These are phyloP conservation scores for Tokudaia tokunoshimensis DNA, from an alignment of 2,797 vertebrate genomes.

Conservation along the genomic window DNA sequence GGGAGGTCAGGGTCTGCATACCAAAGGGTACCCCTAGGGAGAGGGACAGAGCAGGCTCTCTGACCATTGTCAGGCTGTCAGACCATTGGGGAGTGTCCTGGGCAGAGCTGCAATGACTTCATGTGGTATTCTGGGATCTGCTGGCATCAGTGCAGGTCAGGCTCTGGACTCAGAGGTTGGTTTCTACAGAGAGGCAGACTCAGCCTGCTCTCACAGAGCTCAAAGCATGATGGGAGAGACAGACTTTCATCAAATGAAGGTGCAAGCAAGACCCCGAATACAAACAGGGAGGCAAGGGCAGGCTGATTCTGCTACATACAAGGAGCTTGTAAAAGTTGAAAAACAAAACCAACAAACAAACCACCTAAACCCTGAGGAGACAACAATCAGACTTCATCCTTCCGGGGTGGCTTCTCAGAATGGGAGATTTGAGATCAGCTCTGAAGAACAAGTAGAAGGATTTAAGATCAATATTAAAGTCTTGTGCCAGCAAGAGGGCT, in stretches of 20 bases:
- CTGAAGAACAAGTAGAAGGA: background rate
- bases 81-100: background rate
- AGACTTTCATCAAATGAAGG: background rate
- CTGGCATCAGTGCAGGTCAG: background rate
- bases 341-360: background rate
- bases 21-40: background rate
- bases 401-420: slow-evolving; percentile 24
- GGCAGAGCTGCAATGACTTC: background rate
- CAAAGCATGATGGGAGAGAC: background rate
- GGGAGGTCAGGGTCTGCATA: background rate
- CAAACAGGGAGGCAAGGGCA: background rate
- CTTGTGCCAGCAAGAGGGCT: background rate
- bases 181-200: background rate
- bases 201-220: background rate
- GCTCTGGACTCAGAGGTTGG: background rate
- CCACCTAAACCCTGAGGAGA: background rate
- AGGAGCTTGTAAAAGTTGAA: background rate
- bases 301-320: background rate
- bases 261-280: background rate
- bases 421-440: background rate
- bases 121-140: background rate
- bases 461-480: background rate
- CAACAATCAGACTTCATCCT: slow-evolving; percentile 1
- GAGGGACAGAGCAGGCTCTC: background rate
- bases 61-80: background rate